Base-by-base conservation (phyloP, 2,888 invertebrate species). In the Lasioglossum zephyrum region DNA sequence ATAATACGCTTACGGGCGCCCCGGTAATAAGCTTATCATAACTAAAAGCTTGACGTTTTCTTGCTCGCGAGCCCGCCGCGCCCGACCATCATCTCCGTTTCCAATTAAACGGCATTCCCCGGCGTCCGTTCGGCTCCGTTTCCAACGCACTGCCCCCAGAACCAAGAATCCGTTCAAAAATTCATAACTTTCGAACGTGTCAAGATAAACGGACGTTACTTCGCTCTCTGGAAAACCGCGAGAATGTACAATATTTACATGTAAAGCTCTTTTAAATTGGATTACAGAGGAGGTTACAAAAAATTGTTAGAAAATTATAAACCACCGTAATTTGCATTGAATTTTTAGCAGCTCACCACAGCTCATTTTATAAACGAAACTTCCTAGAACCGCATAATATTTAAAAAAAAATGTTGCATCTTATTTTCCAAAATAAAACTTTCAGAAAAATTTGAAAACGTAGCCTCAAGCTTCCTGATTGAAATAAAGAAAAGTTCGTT, bases 21-120 rank as follows among this genome's bases (percentile, higher is more conserved):
- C 26, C 69, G 66, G 31, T 82, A 87, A 87, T 80, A 73, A 82
- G 87, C 87, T 87, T 86, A 78, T 75, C 79, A 60, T 47, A 63
- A 73, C 78, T 73, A 39, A 86, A 86, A 86, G 81, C 80, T 66
- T 60, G 47, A 44, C 47, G 74, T 75, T 79, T 85, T 78, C 85
- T 78, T 75, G 44, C 44, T 53, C 2, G 47, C 11, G 16, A 70
- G 41, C 18, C 26, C 53, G 18, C 57, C 66, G 16, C 63, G 5
- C 16, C 11, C 53, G 53, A 22, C 49, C 66, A 16, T 72, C n/a
- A 36, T 16, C 36, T 36, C n/a, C 11, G 31, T 39, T 73, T 66
- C 74, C 85, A 53, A 79, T 85, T 79, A 84, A 85, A 85, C 84
- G 72, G 72, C 63, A 70, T 75, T 84, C 72, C 36, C n/a, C n/a